Base-by-base conservation (phyloP, 1,140 invertebrate species). In the Elymnias hypermnestra region DNA sequence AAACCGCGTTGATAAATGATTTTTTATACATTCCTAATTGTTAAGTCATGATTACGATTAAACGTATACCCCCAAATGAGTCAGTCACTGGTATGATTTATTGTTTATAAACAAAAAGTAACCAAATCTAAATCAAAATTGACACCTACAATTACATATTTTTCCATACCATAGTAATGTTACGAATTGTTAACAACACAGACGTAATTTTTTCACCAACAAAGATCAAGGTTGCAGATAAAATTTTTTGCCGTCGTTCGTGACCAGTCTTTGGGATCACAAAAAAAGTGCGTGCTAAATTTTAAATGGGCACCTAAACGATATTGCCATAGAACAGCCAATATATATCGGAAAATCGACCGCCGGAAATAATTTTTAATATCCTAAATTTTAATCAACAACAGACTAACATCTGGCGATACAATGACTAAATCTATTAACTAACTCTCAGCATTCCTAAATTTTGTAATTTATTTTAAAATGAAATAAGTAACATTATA, bases 241-340 rank as follows among this genome's bases (percentile, higher is more conserved):
- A 70, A 65, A 72, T 31, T 82, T 81, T 83, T 83, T 83, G 73
- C 63, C 48, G 36, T 41, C 55, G 69, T 68, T 83, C 79, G 79
- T 83, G 79, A 83, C 70, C 59, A 72, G 76, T 74, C 66, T 71
- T 60, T 58, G 48, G 45, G 53, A 69, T 53, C n/a, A 56, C 51
- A 79, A 81, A 83, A 77, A 81, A 83, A 78, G 62, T 59, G 51
- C 60, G 64, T 76, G 68, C 68, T 67, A 73, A 79, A 77, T 81
- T 67, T 71, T 67, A 81, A 83, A 81, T 81, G 66, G 68, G 52
- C 59, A 57, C 46, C 53, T 67, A 68, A 68, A 69, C 64, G 58
- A 57, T 35, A 53, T 43, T 50, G 57, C 29, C 52, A 52, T 48
- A 55, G 41, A 51, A 35, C 17, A 44, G 28, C 23, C 35, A 21